Percentiles rank a stretch among this genome's conserved stretches.
Conservation (phyloP, 2,797 vertebrate species). For the Nyctibius grandis region DNA sequence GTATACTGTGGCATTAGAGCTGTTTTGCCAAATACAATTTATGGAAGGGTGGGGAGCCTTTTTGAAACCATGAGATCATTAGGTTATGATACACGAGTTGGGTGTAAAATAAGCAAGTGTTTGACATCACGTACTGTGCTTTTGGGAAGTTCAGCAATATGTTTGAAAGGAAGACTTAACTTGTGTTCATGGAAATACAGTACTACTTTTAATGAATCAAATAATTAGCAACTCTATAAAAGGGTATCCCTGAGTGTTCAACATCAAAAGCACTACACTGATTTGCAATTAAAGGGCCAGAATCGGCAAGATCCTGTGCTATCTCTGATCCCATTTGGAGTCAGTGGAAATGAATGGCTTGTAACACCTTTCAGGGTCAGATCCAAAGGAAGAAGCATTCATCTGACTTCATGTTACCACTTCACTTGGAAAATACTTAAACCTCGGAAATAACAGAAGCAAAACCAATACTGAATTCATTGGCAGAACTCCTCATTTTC, state of each 20-base stretch:
- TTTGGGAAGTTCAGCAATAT: not conserved
- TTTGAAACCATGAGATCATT: not conserved
- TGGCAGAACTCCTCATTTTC: not conserved
- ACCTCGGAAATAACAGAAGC: not conserved
- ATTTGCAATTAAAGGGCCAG: conserved; percentile 37
- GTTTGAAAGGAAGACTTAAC: not conserved
- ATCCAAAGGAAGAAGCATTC: not conserved
- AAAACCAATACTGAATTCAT: not conserved
- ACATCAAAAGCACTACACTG: conserved; percentile 8
- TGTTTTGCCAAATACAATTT: not conserved
- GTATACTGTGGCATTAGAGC: not conserved
- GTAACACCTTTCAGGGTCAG: not conserved
- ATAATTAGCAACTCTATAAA: conserved; percentile 5
- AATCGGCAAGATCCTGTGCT: not conserved
- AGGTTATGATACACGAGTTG: not conserved
- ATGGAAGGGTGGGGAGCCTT: not conserved
- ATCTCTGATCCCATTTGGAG: not conserved
- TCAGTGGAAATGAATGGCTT: not conserved
- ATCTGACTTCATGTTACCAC: not conserved
- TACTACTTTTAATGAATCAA: not conserved
- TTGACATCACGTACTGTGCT: not conserved
- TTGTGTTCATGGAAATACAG: not conserved
- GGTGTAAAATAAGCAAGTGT: not conserved
- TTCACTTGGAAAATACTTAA: not conserved
- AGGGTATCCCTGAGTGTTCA: not conserved